Evolutionary conservation across 2,888 invertebrate genomes (phyloP).

Genomic region (Erpobdella octoculata): DNA sequence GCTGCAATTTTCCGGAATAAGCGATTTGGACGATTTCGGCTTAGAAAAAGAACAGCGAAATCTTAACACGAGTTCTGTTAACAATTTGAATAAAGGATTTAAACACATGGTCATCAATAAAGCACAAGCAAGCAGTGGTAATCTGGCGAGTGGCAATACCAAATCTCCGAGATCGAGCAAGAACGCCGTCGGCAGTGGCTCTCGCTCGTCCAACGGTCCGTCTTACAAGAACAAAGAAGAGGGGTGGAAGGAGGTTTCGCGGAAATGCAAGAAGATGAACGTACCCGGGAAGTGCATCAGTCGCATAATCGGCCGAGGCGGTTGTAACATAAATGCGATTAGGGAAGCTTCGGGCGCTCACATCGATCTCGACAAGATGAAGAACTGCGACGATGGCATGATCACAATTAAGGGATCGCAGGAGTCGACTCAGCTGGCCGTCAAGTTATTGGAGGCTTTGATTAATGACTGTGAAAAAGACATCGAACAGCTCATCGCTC

Average conservation of each 20-base stretch:
- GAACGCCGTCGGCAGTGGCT: not conserved
- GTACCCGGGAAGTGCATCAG: constrained; percentile 91
- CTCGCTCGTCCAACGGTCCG: not conserved
- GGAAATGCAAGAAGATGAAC: constrained; percentile 73
- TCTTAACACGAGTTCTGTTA: not conserved
- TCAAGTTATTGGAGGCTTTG: constrained; percentile 77
- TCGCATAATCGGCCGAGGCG: constrained; percentile 90
- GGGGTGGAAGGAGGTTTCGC: constrained; percentile 94
- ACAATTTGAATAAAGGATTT: no score
- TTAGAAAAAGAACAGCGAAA: not conserved
- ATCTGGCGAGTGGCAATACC: not conserved
- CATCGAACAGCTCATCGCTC: constrained; percentile 40
- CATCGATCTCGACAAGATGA: constrained; percentile 94
- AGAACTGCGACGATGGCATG: constrained; percentile 58
- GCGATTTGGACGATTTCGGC: constrained; percentile 50
- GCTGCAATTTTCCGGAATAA: constrained; percentile 44
- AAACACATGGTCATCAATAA: no score
- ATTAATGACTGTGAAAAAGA: constrained; percentile 80
- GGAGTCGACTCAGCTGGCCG: constrained; percentile 85
- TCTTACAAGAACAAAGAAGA: constrained; percentile 48
- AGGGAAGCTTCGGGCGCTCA: constrained; percentile 90
- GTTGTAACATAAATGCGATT: constrained; percentile 95
- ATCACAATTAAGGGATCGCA: constrained; percentile 90
- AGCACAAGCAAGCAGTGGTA: not conserved
- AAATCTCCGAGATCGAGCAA: not conserved